Conservation (phyloP, 2,888 invertebrate species). For the Alcis repandata region DNA sequence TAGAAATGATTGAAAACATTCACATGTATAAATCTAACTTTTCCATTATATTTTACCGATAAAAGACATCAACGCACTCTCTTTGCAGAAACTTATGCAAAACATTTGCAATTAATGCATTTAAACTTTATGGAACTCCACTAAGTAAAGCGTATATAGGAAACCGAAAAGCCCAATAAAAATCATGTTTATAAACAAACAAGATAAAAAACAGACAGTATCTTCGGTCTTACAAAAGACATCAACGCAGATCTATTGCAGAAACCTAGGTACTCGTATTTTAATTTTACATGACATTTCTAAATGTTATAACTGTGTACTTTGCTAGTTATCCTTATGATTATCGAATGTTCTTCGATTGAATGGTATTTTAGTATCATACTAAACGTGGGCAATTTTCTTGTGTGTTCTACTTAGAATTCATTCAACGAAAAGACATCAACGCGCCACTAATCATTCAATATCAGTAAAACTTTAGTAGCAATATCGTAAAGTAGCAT, state of each 20-base stretch:
- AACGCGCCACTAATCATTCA: slow-evolving; percentile 14
- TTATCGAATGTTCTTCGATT: not conserved
- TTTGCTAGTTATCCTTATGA: too few relatives aligned
- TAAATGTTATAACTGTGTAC: too few relatives aligned
- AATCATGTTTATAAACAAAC: too few relatives aligned
- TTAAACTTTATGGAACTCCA: not conserved
- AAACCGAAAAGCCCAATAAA: not conserved
- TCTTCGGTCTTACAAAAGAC: slow-evolving; percentile 53
- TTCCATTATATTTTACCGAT: not conserved
- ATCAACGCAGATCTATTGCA: slow-evolving; percentile 54
- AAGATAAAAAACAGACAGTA: not conserved
- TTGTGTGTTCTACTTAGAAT: not conserved
- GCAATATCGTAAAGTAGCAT: too few relatives aligned
- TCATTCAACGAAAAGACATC: slow-evolving; percentile 26
- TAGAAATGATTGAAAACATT: slow-evolving; percentile 2
- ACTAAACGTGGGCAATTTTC: not conserved
- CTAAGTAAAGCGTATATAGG: not conserved
- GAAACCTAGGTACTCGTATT: too few relatives aligned
- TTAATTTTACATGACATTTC: too few relatives aligned
- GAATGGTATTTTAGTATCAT: not conserved
- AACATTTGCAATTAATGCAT: not conserved
- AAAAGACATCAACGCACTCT: slow-evolving; percentile 4
- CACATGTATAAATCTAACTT: not conserved
- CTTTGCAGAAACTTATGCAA: slow-evolving; percentile 9
- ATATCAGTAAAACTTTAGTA: not conserved